Evolutionary conservation across 2,797 vertebrate genomes (phyloP).

Genomic region (Margarornis squamiger): DNA sequence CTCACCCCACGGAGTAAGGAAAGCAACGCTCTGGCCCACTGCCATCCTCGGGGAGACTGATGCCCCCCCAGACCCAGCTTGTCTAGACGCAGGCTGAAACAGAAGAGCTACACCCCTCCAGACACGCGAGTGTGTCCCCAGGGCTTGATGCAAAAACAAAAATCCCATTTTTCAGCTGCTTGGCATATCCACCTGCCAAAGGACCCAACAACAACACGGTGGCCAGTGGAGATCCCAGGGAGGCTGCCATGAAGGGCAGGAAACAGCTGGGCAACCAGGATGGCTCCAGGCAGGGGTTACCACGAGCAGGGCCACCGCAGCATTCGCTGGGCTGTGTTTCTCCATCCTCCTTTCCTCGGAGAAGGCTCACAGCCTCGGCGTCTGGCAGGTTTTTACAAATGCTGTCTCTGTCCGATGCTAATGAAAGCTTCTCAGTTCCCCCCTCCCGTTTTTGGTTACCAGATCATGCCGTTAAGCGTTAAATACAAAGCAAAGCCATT

Average conservation of each 20-base stretch:
- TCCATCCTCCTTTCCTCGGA: constrained; percentile 24
- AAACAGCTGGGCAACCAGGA: background rate
- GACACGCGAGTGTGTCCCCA: rapidly evolving
- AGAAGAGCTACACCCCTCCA: background rate
- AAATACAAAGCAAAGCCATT: background rate
- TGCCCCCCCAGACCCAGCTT: background rate
- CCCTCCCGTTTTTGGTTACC: background rate
- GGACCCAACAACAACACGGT: background rate
- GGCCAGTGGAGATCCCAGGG: background rate
- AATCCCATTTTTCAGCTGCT: background rate
- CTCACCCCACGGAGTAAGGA: background rate
- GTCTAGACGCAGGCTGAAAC: constrained; percentile 26
- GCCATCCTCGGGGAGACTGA: background rate
- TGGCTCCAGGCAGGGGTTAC: background rate
- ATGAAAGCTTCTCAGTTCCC: constrained; percentile 18
- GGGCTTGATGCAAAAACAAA: background rate
- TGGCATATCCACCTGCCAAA: background rate
- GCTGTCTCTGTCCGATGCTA: constrained; percentile 46
- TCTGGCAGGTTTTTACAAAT: constrained; percentile 71
- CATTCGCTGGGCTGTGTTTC: background rate
- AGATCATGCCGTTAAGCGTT: background rate
- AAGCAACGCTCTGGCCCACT: background rate
- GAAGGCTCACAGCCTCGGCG: constrained; percentile 33
- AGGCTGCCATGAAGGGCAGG: background rate
- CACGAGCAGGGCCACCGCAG: background rate